These are phyloP conservation scores for Exocentrus adspersus DNA, from an alignment of 2,888 invertebrate genomes.

Conservation along the genomic window DNA sequence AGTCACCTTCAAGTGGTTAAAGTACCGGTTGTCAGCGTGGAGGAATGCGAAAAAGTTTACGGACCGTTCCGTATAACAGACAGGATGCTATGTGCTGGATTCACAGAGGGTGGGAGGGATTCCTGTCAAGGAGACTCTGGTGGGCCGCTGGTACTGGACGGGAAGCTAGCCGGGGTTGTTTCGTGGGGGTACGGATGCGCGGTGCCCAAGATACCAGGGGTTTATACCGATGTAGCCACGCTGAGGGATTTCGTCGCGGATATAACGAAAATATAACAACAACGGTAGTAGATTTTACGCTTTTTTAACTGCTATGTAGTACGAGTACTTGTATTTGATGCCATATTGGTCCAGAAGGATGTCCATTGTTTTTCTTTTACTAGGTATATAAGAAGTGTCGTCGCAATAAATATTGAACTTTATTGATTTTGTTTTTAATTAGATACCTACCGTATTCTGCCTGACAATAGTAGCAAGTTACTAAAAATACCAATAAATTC, in stretches of 20 bases:
- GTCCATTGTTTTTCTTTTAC: too few species aligned
- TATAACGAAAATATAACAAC: conserved; percentile 28
- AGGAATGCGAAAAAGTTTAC: conserved; percentile 26
- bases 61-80: conserved; percentile 60
- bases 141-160: conserved; percentile 34
- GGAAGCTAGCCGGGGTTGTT: conserved; percentile 36
- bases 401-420: too few species aligned
- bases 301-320: too few species aligned
- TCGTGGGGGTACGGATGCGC: conserved; percentile 40
- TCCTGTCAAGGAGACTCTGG: conserved; percentile 55
- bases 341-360: too few species aligned
- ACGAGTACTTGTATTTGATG: too few species aligned
- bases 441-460: too few species aligned
- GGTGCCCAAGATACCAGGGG: conserved; percentile 32
- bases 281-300: too few species aligned
- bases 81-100: conserved; percentile 72
- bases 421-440: too few species aligned
- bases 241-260: conserved; percentile 29
- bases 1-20: conserved; percentile 34
- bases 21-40: conserved; percentile 36
- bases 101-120: conserved; percentile 66
- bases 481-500: too few species aligned
- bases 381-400: too few species aligned
- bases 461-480: too few species aligned
- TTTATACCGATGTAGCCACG: conserved; percentile 31